Base-by-base conservation (phyloP, 2,797 vertebrate genomes). In the Oreortyx pictus region DNA sequence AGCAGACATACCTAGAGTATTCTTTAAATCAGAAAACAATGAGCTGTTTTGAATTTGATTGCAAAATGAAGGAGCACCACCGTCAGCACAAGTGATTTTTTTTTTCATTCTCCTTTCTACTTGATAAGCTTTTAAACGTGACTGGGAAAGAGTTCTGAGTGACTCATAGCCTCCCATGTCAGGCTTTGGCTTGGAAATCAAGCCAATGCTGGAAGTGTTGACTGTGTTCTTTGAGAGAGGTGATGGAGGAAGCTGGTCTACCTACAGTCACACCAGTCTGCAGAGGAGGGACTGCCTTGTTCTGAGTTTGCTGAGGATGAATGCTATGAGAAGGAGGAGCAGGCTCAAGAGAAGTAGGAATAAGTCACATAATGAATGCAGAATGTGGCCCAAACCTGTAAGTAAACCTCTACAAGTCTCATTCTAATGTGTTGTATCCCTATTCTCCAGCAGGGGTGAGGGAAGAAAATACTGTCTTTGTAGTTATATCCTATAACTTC, bases 61-160 rank as follows among this genome's bases (percentile, higher is more conserved):
- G 29, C 52, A 54, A 54, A 54, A 18, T 50, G 50, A 31, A 11
- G 50, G 50, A 49, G 27, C 1, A 1, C 67, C 52, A 17, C 6
- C 10, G 77, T 56, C 9, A 14, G 31, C 43, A 4, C 33, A 20
- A 71, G 7, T 7, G 4, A 7, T 39, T 39, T 39, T 39, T 57
- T 82, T 47, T 27, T 54, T 68, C 12, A 43, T 68, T 10, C 7
- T 52, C 5, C 3, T 64, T 77, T 44, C 15, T 68, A 6, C 22
- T 73, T 70, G 22, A 7, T 49, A 22, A 54, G 35, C 17, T 73
- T 9, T 68, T 64, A 50, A 65, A 7, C 14, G 12, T 54, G 49
- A 16, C 12, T 62, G 4, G 6, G 24, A 4, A 12, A 8, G 17
- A 3, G 2, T 47, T 3, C 13, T 11, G 29, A 31, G 27, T 46